Evolutionary conservation across 2,113 vertebrate genomes (phyloP).

Genomic region (Ctenomys sociabilis): DNA sequence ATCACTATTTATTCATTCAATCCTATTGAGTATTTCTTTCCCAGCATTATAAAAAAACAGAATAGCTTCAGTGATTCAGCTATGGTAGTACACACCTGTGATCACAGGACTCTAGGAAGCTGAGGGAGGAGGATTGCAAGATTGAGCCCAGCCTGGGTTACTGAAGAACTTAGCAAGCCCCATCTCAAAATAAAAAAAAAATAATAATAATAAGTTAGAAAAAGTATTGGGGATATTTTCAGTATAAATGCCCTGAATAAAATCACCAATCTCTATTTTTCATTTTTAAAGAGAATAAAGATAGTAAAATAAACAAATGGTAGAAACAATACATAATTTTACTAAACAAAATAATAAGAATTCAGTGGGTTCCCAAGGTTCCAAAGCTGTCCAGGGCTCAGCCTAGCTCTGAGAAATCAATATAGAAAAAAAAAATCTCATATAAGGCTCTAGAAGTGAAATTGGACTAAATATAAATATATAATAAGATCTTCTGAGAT

Average conservation of each 20-base stretch:
- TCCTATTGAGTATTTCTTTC: conserved; percentile 5
- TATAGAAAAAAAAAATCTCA: background rate
- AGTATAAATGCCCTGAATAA: background rate
- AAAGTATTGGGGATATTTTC: background rate
- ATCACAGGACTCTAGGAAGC: background rate
- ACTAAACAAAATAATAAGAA: too few relatives aligned
- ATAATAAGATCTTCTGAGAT: background rate
- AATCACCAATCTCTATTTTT: background rate
- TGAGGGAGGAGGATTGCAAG: background rate
- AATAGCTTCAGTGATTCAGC: background rate
- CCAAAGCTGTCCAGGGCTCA: too few relatives aligned
- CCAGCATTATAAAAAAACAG: conserved; percentile 2
- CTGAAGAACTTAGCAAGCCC: background rate
- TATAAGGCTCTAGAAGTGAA: background rate
- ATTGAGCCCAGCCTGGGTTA: background rate
- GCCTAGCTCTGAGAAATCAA: background rate
- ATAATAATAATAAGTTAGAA: background rate
- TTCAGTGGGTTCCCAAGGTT: too few relatives aligned
- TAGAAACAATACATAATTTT: too few relatives aligned
- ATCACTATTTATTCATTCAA: background rate
- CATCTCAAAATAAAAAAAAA: background rate
- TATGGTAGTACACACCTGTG: background rate
- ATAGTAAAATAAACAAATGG: too few relatives aligned
- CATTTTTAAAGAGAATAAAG: too few relatives aligned
- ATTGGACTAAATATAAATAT: background rate